Evolutionary conservation across 2,113 vertebrate genomes (phyloP).

Genomic region (Passer domesticus): DNA sequence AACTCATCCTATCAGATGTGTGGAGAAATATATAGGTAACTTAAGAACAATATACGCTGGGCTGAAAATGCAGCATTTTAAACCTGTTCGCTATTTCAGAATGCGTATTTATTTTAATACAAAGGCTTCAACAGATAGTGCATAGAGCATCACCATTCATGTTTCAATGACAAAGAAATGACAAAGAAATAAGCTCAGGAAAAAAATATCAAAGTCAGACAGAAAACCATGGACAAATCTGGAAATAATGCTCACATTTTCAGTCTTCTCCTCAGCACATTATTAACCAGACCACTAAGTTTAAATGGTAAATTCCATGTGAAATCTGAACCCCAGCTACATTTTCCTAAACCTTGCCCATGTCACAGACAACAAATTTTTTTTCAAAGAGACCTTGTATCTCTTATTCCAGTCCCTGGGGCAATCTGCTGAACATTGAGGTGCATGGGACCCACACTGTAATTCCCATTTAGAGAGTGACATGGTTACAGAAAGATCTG

Average conservation of each 20-base stretch:
- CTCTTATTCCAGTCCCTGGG: neutral
- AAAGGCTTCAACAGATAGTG: neutral
- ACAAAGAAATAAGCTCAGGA: neutral
- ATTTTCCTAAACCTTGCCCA: neutral
- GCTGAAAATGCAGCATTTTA: neutral
- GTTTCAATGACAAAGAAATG: neutral
- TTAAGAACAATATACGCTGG: neutral
- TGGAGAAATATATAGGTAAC: neutral
- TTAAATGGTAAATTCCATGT: neutral
- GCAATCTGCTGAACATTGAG: neutral
- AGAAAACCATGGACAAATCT: neutral
- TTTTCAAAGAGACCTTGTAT: rapidly evolving
- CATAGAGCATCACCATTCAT: neutral
- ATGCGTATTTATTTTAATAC: neutral
- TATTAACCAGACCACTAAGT: neutral
- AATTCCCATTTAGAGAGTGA: neutral
- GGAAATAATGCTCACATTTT: neutral
- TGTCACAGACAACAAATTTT: neutral
- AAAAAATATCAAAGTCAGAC: neutral
- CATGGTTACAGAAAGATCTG: neutral
- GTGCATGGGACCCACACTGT: neutral
- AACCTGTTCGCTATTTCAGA: neutral
- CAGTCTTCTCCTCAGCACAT: neutral
- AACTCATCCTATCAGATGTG: neutral
- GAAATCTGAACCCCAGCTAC: neutral